Conservation (phyloP, 1,140 invertebrate species). For the Lysiphlebus fabarum region DNA sequence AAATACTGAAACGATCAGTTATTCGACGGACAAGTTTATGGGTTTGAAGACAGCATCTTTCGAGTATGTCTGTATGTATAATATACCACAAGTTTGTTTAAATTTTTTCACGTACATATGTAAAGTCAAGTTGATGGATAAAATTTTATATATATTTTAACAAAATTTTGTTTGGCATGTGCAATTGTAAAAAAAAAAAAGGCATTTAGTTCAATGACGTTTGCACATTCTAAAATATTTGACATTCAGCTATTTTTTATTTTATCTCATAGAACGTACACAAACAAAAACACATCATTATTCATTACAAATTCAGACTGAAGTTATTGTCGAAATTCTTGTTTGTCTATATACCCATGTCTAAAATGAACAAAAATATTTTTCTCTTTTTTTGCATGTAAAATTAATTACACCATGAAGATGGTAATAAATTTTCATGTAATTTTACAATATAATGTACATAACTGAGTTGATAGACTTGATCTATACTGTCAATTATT, state of each 20-base stretch:
- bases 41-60: conserved; percentile 10
- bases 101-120: conserved; percentile 10
- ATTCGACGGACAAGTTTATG: conserved; percentile 11
- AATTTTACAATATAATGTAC: neutral
- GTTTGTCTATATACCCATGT: conserved; percentile 16
- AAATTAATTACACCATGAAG: too few relatives aligned
- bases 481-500: too few relatives aligned
- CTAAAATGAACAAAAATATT: too few relatives aligned
- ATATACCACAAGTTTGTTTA: too few relatives aligned
- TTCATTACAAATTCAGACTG: conserved; percentile 46
- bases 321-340: conserved; percentile 56
- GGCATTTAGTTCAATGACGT: conserved; percentile 53
- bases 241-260: conserved; percentile 27
- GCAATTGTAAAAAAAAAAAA: conserved; percentile 30
- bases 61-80: conserved; percentile 6
- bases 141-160: too few relatives aligned
- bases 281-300: conserved; percentile 39
- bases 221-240: conserved; percentile 48
- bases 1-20: too few relatives aligned
- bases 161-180: too few relatives aligned
- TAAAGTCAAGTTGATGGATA: too few relatives aligned
- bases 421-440: neutral
- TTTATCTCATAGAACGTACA: neutral
- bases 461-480: too few relatives aligned
- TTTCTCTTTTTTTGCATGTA: too few relatives aligned